Conservation (phyloP, 2,888 invertebrate species). For the Anaspis maculata region DNA sequence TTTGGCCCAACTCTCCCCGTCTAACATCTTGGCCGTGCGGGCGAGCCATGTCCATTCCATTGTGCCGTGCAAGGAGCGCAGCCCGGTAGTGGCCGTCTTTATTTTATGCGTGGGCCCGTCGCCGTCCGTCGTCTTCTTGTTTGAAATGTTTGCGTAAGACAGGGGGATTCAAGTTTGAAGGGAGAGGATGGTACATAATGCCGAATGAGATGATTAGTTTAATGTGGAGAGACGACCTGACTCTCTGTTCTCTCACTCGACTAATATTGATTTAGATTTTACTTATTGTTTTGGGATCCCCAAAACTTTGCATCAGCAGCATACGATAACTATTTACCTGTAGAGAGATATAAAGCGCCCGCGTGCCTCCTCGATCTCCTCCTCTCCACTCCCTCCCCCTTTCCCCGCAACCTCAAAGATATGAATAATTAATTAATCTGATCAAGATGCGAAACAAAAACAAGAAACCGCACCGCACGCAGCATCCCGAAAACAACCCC, state of each 20-base stretch:
- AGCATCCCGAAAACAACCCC: not conserved
- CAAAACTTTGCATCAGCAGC: slow-evolving; percentile 21
- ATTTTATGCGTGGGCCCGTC: slow-evolving; percentile 26
- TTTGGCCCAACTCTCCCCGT: slow-evolving; percentile 13
- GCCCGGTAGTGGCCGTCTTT: slow-evolving; percentile 24
- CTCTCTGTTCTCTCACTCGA: slow-evolving; percentile 29
- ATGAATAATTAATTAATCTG: slow-evolving; percentile 14
- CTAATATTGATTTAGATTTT: slow-evolving; percentile 38
- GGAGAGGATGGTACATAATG: slow-evolving; percentile 33
- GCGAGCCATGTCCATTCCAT: slow-evolving; percentile 25
- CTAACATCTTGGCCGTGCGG: slow-evolving; percentile 12
- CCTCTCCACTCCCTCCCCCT: no score
- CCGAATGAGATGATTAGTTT: slow-evolving; percentile 36
- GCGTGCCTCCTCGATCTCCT: no score
- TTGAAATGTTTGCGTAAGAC: slow-evolving; percentile 32
- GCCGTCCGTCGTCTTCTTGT: no score
- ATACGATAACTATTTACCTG: slow-evolving; percentile 26
- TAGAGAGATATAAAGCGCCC: no score
- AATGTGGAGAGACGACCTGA: slow-evolving; percentile 33
- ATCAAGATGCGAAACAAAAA: not conserved
- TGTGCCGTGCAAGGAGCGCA: no score
- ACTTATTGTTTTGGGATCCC: slow-evolving; percentile 33
- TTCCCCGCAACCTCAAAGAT: slow-evolving; percentile 12
- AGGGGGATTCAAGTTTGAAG: slow-evolving; percentile 28
- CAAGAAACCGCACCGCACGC: not conserved